Evolutionary conservation across 2,888 invertebrate genomes (phyloP).

Genomic region (Odontothrips loti): DNA sequence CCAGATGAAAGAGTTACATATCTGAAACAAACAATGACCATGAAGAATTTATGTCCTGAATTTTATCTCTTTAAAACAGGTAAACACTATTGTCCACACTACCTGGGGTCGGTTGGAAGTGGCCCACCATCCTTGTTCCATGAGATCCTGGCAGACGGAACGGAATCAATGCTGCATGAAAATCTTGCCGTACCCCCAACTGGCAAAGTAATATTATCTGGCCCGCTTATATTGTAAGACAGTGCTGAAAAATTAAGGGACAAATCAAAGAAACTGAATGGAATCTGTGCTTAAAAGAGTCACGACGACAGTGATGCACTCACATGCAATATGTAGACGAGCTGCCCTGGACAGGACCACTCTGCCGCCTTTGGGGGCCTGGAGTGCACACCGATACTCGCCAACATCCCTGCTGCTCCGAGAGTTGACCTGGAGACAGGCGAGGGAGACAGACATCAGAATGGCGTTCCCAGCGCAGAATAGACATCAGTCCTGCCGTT

Average conservation of each 20-base stretch:
- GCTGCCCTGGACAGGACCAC: neutral
- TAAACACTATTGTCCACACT: no score
- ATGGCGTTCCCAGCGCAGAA: no score
- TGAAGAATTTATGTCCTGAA: neutral
- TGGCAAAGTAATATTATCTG: neutral
- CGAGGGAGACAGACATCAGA: neutral
- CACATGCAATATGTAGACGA: neutral
- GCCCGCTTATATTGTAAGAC: neutral
- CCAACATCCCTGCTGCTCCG: neutral
- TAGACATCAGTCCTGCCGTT: neutral
- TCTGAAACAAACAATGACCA: neutral
- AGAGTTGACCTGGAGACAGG: neutral
- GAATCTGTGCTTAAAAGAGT: no score
- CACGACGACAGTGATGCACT: neutral
- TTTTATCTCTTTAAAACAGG: no score
- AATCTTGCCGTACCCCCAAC: neutral
- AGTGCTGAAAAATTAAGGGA: neutral
- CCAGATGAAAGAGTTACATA: neutral
- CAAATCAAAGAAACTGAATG: neutral
- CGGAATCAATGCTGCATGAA: neutral
- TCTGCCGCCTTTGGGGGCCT: neutral
- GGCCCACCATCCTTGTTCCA: neutral
- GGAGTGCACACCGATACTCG: neutral
- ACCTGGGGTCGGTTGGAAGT: neutral
- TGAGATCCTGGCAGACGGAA: neutral